Base-by-base conservation (phyloP, 2,113 vertebrate genomes). In the Xenopus borealis region DNA sequence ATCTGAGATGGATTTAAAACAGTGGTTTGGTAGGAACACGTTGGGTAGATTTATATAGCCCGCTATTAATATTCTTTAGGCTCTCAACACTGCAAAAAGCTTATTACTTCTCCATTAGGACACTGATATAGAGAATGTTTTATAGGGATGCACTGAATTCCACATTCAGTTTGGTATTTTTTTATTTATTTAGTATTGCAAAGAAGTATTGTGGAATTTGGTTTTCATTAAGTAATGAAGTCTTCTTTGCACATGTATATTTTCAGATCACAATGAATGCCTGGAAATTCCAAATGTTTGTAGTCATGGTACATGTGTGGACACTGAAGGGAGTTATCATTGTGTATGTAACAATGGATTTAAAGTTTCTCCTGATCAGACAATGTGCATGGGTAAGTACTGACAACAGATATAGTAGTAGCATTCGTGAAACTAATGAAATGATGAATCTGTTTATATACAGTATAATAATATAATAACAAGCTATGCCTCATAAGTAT, bases 261-360 rank as follows among this genome's bases (percentile, higher is more conserved):
- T 47, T 73, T 45, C 1, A 95, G 94, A 95, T 89, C 90, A 88
- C 70, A 93, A 95, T 0, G 94, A 95, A 80, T 95, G 93, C 80
- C 87, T 92, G 82, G 93, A 95, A 90, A 93, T 89, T 88, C 90
- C 93, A 78, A 93, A 92, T 14, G 85, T 93, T 75, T 94, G 92
- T 81, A 94, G 91, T 85, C 94, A 94, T 66, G 93, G 93, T 65
- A 84, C 92, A 46, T 95, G 94, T 79, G 90, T 94, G 81, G 92
- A 95, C 81, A 81, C 87, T 66, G 89, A 89, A 78, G 94, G 94
- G 62, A 89, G 91, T 79, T 95, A 94, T 79, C 87, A 90, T 33
- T 94, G 93, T 6, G 64, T 91, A 50, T 95, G 94, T 83, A 90
- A 93, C 81, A 88, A 87, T 3, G 94, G 93, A 61, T 95, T 95